Base-by-base conservation (phyloP, 2,888 invertebrate species). In the Cataglyphis rosenhaueri region DNA sequence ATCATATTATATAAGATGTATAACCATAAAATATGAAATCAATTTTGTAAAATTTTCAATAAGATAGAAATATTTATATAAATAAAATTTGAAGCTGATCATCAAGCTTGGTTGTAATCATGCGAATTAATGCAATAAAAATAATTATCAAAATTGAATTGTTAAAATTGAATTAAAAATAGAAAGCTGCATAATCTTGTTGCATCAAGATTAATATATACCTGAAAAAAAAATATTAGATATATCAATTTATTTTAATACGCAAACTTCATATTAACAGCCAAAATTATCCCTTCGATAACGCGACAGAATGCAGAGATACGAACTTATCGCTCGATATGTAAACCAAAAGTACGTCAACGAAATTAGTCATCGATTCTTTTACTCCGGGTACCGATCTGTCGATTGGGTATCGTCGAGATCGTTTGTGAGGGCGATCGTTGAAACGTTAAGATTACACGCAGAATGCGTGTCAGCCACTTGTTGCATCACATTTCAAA, bases 381-480 rank as follows among this genome's bases (percentile, higher is more conserved):
- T 59, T 79, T 61, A 71, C 29, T 71, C 25, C 6, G 29, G 1
- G 1, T 41, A 29, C 32, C 15, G 32, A 41, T n/a, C 32, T 48
- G 38, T 55, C 38, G 62, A 41, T 52, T n/a, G 18, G 55, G 55
- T 29, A 66, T 55, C 35, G n/a, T 57, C 38, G 38, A 64, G n/a
- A 76, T 65, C 32, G 21, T n/a, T 65, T 65, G 35, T 59, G 55
- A 59, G 59, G 32, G 44, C 78, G 25, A 44, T 59, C 21, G 38
- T 32, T 41, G 52, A 55, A 64, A 55, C 25, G 44, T 35, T 61
- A 35, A 70, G 62, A 74, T 59, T 76, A 64, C 65, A 59, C 82
- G 70, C 61, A 70, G 70, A 64, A 74, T 79, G 85, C 86, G 86
- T 66, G 82, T 62, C 70, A 38, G 82, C 83, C 87, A 87, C 87